These are phyloP conservation scores for Leptopilina clavipes DNA, from an alignment of 1,140 invertebrate species.

Conservation along the genomic window DNA sequence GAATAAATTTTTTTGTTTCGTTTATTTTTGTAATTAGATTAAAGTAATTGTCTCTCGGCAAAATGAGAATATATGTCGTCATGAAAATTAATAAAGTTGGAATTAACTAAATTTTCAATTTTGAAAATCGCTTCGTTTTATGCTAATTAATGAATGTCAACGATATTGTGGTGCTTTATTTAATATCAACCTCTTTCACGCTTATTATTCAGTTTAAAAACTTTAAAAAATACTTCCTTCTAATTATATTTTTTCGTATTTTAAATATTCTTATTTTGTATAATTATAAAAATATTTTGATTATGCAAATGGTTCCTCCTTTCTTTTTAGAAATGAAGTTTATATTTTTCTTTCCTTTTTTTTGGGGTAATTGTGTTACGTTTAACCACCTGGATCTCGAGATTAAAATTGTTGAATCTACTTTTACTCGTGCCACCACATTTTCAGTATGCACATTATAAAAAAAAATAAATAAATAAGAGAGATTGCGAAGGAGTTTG, in stretches of 20 bases:
- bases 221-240: too few relatives aligned
- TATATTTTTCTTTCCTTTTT: too few relatives aligned
- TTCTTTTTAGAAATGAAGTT: too few relatives aligned
- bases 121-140: not conserved
- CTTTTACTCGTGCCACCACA: not conserved
- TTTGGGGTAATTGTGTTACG: not conserved
- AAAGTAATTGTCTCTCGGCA: too few relatives aligned
- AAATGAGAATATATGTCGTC: too few relatives aligned
- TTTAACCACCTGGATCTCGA: not conserved
- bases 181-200: not conserved
- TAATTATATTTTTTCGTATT: too few relatives aligned
- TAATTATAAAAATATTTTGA: too few relatives aligned
- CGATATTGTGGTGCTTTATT: not conserved
- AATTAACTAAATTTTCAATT: constrained; percentile 2
- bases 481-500: not conserved
- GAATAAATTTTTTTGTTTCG: too few relatives aligned
- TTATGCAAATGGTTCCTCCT: too few relatives aligned
- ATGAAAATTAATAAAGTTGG: not conserved
- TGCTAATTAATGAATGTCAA: not conserved
- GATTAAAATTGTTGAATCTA: not conserved
- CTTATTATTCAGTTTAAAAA: too few relatives aligned
- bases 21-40: too few relatives aligned
- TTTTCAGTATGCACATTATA: not conserved
- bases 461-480: not conserved
- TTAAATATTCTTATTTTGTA: too few relatives aligned